These are phyloP conservation scores for Grammomys surdaster DNA, from an alignment of 2,113 vertebrate species.

Conservation along the genomic window DNA sequence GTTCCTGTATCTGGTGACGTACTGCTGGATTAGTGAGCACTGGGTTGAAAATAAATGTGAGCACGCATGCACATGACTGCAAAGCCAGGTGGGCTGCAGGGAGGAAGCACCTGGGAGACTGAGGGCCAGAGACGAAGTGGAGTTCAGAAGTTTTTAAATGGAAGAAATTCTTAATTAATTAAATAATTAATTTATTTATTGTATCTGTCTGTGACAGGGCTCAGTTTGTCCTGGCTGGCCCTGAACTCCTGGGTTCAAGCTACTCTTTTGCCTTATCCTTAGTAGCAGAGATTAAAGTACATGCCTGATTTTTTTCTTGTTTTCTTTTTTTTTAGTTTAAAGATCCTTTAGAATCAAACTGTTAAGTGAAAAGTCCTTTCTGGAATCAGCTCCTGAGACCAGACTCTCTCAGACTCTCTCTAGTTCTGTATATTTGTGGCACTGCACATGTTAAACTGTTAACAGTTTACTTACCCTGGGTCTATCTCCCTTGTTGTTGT, in stretches of 20 bases:
- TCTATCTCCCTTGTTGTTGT: background rate
- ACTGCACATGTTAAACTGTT: background rate
- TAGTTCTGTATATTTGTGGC: background rate
- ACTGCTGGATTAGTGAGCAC: background rate
- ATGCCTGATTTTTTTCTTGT: background rate
- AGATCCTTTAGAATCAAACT: background rate
- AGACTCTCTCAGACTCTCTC: background rate
- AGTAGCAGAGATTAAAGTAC: background rate
- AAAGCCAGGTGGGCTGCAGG: background rate
- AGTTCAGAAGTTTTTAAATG: background rate
- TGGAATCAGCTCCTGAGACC: background rate
- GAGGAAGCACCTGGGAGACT: background rate
- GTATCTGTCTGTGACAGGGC: background rate
- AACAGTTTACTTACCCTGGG: background rate
- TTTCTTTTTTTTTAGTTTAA: background rate
- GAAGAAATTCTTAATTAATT: background rate
- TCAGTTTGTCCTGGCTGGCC: background rate
- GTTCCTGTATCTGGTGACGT: background rate
- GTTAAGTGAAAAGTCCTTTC: background rate
- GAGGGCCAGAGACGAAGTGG: background rate
- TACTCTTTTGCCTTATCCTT: background rate
- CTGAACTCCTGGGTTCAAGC: background rate
- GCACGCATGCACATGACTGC: background rate
- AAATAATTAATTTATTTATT: background rate
- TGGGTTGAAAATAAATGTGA: background rate